Evolutionary conservation across 2,113 vertebrate genomes (phyloP).

Genomic region (Microtus montanus): DNA sequence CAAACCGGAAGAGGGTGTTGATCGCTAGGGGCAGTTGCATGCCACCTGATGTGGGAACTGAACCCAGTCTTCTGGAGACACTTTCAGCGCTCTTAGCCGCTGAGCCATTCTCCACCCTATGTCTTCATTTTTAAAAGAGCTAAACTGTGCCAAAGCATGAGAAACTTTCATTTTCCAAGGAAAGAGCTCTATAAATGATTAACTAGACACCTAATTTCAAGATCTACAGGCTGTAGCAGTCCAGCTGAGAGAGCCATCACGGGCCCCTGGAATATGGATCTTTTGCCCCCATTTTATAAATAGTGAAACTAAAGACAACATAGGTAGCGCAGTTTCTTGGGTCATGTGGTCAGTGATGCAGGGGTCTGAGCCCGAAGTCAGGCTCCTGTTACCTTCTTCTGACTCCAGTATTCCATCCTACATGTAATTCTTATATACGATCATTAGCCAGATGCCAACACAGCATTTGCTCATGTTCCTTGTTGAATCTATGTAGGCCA

Average conservation of each 20-base stretch:
- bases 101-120: too few species aligned
- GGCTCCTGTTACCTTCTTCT: not conserved
- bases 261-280: not conserved
- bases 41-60: not conserved
- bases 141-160: too few species aligned
- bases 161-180: not conserved
- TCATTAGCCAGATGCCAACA: not conserved
- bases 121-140: too few species aligned
- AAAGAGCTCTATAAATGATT: not conserved
- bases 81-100: too few species aligned
- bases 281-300: not conserved
- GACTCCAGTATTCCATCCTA: not conserved
- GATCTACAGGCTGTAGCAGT: not conserved
- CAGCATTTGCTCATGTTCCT: not conserved
- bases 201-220: conserved; percentile 20
- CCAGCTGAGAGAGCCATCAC: not conserved
- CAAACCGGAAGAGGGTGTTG: not conserved
- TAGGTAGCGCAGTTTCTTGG: not conserved
- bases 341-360: not conserved
- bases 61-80: not conserved
- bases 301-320: not conserved
- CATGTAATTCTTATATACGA: not conserved
- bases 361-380: not conserved
- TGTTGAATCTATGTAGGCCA: not conserved
- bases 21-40: not conserved